Base-by-base conservation (phyloP, 1,140 invertebrate genomes). In the Drosophila malerkotliana region DNA sequence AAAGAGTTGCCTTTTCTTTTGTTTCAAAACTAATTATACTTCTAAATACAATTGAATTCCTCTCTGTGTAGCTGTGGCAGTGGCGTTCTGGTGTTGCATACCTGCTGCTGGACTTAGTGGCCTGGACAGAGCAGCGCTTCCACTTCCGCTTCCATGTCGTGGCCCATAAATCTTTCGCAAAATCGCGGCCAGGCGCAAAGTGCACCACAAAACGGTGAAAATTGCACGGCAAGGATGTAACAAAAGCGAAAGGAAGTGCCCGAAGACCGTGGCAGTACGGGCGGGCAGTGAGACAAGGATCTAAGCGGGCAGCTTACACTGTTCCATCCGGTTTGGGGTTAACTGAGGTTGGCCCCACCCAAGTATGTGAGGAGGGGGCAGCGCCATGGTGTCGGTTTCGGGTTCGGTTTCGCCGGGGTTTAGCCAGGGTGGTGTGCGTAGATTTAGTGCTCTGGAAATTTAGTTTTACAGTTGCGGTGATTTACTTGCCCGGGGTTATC, bases 371-470 rank as follows among this genome's bases (percentile, higher is more conserved):
- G n/a, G 39, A 7, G 24, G 24, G 30, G 32, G 45, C 30, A 12
- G 9, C 37, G 62, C 21, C 44, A 26, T 59, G 52, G 52, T 32
- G 58, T 55, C 55, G 55, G 66, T 62, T 79, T 66, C 63, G 32
- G 32, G 32, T 64, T 49, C 57, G 82, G 69, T 64, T 56, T 60
- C 63, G 9, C 3, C 7, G 12, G 51, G 44, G 67, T 49, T 69
- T 69, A 69, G 52, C 57, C 57, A 28, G 67, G 64, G 32, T 69
- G 67, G 32, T 69, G 67, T 75, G 63, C 59, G 63, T 57, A 87
- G 82, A 87, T 87, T 87, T 87, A 87, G 75, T 87, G 79, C 76
- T 75, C 79, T 77, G 75, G 68, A 87, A 88, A 88, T 87, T 79
- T 88, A 82, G 83, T 87, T 82, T 73, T 75, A 79, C 82, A 87